Evolutionary conservation across 2,113 vertebrate species (phyloP).

Genomic region (Cyprinodon variegatus): DNA sequence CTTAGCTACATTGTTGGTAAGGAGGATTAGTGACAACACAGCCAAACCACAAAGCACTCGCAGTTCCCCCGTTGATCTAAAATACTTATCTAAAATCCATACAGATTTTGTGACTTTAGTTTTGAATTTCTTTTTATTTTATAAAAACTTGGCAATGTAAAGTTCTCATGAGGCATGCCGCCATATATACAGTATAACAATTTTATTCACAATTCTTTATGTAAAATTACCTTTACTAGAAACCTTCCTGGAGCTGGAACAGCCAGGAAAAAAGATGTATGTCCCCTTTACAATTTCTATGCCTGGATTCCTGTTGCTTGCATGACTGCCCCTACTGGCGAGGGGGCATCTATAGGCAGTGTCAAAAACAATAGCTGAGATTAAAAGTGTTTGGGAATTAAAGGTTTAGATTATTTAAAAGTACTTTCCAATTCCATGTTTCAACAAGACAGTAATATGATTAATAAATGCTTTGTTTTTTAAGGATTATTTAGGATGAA

Average conservation of each 20-base stretch:
- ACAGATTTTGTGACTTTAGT: neutral
- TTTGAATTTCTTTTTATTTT: no score
- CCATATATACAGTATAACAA: neutral
- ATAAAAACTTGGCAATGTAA: neutral
- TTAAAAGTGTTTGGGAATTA: neutral
- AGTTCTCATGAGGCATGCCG: no score
- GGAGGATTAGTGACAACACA: constrained; percentile 6
- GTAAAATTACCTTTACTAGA: neutral
- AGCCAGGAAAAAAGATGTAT: neutral
- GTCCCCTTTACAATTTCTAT: neutral
- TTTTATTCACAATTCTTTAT: neutral
- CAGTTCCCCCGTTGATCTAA: neutral
- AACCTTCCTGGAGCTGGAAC: neutral
- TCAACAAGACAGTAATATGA: no score
- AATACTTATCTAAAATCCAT: neutral
- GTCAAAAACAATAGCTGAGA: neutral
- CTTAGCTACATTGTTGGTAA: neutral
- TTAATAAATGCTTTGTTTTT: no score
- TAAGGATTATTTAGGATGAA: no score
- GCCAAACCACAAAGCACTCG: constrained; percentile 3
- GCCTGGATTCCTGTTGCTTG: neutral
- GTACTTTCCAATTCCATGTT: neutral
- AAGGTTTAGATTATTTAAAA: neutral
- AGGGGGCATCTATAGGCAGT: neutral
- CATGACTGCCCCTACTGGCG: neutral